Evolutionary conservation across 2,113 vertebrate species (phyloP).

Genomic region (Nymphicus hollandicus): DNA sequence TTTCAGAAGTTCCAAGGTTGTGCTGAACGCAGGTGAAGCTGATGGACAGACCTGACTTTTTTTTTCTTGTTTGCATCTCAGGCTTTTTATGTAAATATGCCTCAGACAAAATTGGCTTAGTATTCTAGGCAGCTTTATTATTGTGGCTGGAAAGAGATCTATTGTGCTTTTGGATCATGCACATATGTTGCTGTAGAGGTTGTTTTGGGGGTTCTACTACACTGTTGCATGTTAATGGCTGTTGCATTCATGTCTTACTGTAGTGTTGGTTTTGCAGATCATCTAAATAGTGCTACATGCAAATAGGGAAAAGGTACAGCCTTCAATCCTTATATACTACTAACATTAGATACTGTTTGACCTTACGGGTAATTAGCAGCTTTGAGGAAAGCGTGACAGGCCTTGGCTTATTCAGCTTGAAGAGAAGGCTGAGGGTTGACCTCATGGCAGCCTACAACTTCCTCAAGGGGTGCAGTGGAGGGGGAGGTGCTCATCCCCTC

Average conservation of each 20-base stretch:
- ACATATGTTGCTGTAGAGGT: accelerated
- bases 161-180: not conserved
- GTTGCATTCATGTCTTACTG: not conserved
- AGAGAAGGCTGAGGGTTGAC: not conserved
- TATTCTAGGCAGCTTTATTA: not conserved
- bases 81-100: not conserved
- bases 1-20: not conserved
- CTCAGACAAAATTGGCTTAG: not conserved
- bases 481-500: not conserved
- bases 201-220: not conserved
- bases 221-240: not conserved
- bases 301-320: not conserved
- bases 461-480: accelerated
- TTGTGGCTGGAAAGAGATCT: not conserved
- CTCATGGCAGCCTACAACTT: not conserved
- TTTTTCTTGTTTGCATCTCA: not conserved
- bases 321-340: not conserved
- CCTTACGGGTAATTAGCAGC: not conserved
- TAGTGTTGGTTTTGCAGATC: not conserved
- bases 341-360: not conserved
- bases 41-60: not conserved
- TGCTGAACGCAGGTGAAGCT: not conserved
- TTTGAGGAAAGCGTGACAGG: not conserved
- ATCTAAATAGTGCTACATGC: not conserved
- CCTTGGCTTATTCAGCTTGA: not conserved